These are phyloP conservation scores for Cheilosia soror DNA, from an alignment of 2,888 invertebrate species.

Conservation along the genomic window DNA sequence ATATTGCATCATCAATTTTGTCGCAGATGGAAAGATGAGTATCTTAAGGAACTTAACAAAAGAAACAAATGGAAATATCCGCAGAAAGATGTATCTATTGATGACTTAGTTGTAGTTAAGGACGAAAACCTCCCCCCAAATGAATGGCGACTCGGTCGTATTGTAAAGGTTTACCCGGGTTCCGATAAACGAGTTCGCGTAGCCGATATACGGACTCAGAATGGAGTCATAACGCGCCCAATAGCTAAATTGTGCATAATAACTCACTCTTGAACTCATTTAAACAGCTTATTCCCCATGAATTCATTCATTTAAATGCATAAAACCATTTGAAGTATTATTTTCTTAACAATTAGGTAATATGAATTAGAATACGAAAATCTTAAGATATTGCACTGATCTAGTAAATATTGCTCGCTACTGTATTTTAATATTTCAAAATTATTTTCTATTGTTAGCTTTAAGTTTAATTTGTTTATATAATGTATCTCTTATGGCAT, in stretches of 20 bases:
- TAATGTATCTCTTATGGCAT: no score
- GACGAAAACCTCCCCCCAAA: constrained; percentile 11
- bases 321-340: no score
- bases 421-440: no score
- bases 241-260: constrained; percentile 26
- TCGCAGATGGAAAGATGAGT: constrained; percentile 52
- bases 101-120: constrained; percentile 15
- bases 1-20: constrained; percentile 64
- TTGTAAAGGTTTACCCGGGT: constrained; percentile 17
- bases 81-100: constrained; percentile 5
- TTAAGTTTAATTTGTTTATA: no score
- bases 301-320: no score
- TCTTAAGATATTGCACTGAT: no score
- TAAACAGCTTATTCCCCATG: no score
- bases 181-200: constrained; percentile 15
- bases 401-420: no score
- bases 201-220: constrained; percentile 16
- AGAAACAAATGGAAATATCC: constrained; percentile 56
- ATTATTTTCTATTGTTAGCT: no score
- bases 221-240: constrained; percentile 22
- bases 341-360: no score
- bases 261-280: no score
- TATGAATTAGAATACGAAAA: no score
- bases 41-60: constrained; percentile 13
- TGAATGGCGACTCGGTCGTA: constrained; percentile 40